phyloP scores from a whole-genome alignment of 2,797 vertebrate species.

The Odontamblyopus lacepedii region DNA sequence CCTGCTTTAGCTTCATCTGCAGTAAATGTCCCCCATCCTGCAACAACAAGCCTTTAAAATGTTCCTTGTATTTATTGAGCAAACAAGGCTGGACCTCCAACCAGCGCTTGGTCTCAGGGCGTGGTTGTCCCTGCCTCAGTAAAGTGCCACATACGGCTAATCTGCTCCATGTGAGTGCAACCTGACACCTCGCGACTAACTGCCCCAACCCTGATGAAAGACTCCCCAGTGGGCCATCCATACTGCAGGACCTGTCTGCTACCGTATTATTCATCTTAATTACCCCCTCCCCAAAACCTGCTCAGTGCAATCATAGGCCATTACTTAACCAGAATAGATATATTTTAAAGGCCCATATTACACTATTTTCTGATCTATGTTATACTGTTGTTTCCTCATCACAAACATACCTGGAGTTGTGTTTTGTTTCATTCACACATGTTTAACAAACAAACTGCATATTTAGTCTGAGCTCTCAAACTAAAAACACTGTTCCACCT shows the following conservation, averaged over 20 bases:
- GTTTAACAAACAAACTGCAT: no score
- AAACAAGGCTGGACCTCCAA: constrained; percentile 67
- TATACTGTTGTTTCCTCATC: no score
- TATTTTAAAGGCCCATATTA: not conserved
- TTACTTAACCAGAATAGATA: not conserved
- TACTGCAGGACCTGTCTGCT: constrained; percentile 35
- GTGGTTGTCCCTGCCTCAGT: constrained; percentile 49
- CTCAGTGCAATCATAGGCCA: constrained; percentile 17
- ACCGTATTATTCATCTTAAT: constrained; percentile 41
- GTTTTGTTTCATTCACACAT: no score
- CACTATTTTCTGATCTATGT: no score
- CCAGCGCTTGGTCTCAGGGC: constrained; percentile 35
- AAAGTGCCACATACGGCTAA: constrained; percentile 60
- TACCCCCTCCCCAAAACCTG: constrained; percentile 16
- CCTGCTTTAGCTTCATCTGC: constrained; percentile 56
- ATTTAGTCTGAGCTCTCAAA: no score
- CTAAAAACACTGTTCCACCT: no score
- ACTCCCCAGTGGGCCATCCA: constrained; percentile 62
- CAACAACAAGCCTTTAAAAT: constrained; percentile 68
- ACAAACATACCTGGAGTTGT: no score
- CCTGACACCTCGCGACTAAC: constrained; percentile 56
- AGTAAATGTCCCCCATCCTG: constrained; percentile 60
- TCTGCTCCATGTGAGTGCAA: constrained; percentile 75
- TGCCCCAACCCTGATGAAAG: constrained; percentile 57
- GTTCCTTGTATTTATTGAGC: constrained; percentile 71